Evolutionary conservation across 2,888 invertebrate genomes (phyloP).

Genomic region (Marasmarcha lunaedactyla): DNA sequence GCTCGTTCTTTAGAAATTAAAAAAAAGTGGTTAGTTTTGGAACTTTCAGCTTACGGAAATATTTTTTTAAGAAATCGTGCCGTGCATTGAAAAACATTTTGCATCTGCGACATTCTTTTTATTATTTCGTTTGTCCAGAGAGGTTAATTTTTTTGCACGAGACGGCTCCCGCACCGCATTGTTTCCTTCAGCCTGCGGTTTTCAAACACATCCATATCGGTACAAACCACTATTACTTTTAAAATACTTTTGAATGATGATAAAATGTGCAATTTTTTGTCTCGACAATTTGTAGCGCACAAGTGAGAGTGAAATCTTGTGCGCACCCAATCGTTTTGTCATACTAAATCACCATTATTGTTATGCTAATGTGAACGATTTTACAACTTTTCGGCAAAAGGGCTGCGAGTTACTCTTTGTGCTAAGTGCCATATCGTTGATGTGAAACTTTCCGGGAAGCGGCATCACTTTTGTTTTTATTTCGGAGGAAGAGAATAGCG

Average conservation of each 20-base stretch:
- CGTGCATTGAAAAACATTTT: conserved; percentile 31
- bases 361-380: conserved; percentile 59
- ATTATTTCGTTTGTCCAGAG: conserved; percentile 51
- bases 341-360: conserved; percentile 54
- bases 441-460: conserved; percentile 49
- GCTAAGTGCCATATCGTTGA: conserved; percentile 28
- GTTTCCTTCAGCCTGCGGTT: conserved; percentile 48
- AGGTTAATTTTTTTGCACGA: conserved; percentile 59
- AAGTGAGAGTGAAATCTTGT: conserved; percentile 58
- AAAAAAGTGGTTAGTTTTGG: too few relatives aligned
- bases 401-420: conserved; percentile 41
- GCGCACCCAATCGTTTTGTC: conserved; percentile 37
- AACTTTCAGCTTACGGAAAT: too few relatives aligned
- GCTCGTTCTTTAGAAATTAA: too few relatives aligned
- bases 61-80: too few relatives aligned
- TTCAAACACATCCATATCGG: conserved; percentile 44
- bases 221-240: conserved; percentile 19
- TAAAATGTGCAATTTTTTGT: conserved; percentile 23
- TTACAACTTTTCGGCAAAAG: conserved; percentile 54
- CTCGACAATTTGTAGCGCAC: conserved; percentile 19
- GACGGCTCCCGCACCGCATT: conserved; percentile 43
- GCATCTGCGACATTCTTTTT: conserved; percentile 47
- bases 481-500: conserved; percentile 16
- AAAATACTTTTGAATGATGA: conserved; percentile 37
- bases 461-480: conserved; percentile 30